phyloP scores from a whole-genome alignment of 1,140 invertebrate genomes.

The Panagrolaimus sp. region DNA sequence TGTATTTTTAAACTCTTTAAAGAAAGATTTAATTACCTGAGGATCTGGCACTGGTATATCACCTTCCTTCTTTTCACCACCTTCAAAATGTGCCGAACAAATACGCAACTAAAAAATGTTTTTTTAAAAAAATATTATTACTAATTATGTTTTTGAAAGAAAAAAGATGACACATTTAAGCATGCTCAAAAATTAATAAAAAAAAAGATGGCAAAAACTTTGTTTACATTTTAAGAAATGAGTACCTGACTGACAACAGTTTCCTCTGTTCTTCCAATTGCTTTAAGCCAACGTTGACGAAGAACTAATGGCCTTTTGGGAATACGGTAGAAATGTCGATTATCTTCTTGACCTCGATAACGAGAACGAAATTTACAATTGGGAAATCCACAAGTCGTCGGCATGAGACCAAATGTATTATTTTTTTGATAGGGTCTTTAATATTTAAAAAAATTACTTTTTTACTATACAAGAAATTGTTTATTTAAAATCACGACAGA shows the following conservation, averaged over 20 bases:
- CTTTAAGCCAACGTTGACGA: conserved; percentile 58
- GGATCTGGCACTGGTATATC: conserved; percentile 60
- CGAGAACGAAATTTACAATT: conserved; percentile 60
- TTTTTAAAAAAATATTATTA: background rate
- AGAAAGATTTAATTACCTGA: conserved; percentile 27
- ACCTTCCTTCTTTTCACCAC: conserved; percentile 59
- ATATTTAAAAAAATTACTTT: too few species aligned
- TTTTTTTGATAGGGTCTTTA: too few species aligned
- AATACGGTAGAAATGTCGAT: conserved; percentile 60
- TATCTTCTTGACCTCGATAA: conserved; percentile 59
- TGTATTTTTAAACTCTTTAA: background rate
- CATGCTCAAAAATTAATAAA: background rate
- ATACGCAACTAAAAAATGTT: conserved; percentile 56
- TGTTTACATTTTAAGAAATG: conserved; percentile 1
- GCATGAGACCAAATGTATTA: conserved; percentile 32
- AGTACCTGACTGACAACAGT: conserved; percentile 59
- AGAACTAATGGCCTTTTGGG: conserved; percentile 59
- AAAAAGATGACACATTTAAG: background rate
- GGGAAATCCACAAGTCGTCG: conserved; percentile 58
- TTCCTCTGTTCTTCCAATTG: conserved; percentile 60
- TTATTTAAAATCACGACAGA: too few species aligned
- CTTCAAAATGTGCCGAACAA: conserved; percentile 59
- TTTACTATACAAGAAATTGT: too few species aligned
- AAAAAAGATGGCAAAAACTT: background rate
- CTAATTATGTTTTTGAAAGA: conserved; percentile 8